Percentiles rank a stretch among this genome's conserved stretches.
Evolutionary conservation across 2,113 vertebrate genomes (phyloP).

Genomic region (Anser cygnoides): DNA sequence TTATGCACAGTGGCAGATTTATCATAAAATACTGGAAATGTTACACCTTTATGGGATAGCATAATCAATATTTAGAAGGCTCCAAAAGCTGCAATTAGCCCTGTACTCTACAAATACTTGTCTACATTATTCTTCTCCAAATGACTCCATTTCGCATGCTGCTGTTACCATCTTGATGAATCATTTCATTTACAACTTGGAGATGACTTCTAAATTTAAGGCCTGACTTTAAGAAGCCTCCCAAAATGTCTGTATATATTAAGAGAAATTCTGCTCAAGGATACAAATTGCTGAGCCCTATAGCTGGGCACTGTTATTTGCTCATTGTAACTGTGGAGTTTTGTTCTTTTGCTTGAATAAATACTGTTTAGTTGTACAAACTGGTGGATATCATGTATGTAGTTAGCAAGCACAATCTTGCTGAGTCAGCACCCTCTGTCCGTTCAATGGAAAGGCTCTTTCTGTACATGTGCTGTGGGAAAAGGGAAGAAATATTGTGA

Average conservation of each 20-base stretch:
- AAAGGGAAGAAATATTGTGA: not conserved
- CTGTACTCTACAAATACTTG: not conserved
- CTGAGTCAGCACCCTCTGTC: not conserved
- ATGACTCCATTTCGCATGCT: not conserved
- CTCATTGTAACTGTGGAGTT: not conserved
- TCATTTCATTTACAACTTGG: not conserved
- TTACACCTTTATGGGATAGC: not conserved
- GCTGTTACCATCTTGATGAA: not conserved
- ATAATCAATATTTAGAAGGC: fast-evolving
- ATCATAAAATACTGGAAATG: not conserved
- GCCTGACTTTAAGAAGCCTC: not conserved
- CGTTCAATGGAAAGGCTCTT: not conserved
- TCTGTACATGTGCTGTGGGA: not conserved
- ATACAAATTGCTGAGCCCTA: not conserved
- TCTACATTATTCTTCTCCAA: not conserved
- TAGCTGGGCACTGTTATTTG: not conserved
- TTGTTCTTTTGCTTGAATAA: not conserved
- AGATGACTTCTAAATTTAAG: conserved; percentile 12
- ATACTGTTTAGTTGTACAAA: not conserved
- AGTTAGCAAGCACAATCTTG: not conserved
- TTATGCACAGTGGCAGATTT: not conserved
- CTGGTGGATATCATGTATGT: fast-evolving
- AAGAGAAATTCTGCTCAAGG: not conserved
- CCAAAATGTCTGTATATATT: not conserved
- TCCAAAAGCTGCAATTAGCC: not conserved